phyloP scores from a whole-genome alignment of 2,113 vertebrate genomes.

The Dicerorhinus sumatrensis region DNA sequence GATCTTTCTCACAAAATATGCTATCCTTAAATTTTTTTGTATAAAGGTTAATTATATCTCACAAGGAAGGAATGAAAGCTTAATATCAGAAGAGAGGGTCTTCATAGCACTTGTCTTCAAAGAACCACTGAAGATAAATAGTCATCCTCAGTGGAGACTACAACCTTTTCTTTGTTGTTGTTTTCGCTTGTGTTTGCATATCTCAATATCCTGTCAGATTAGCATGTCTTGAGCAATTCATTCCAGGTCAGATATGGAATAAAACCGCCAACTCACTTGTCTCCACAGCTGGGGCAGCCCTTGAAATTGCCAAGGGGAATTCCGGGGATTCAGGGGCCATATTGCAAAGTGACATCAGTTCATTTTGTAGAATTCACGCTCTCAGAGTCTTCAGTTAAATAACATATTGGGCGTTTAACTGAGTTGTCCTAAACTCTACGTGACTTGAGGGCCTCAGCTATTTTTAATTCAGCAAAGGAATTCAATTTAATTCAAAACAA shows the following conservation, averaged over 20 bases:
- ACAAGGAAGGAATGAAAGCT: not conserved
- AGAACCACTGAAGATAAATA: not conserved
- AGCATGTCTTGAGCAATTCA: not conserved
- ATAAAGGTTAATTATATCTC: not conserved
- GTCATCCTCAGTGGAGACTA: not conserved
- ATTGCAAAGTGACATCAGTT: not conserved
- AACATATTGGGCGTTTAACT: not conserved
- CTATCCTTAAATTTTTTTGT: not conserved
- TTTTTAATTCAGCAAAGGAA: not conserved
- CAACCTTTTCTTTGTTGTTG: not conserved
- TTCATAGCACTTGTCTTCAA: not conserved
- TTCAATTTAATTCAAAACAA: not conserved
- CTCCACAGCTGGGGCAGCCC: not conserved
- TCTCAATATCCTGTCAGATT: not conserved
- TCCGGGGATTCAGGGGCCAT: not conserved
- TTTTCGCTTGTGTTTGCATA: not conserved
- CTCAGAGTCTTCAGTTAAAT: not conserved
- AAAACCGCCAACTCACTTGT: not conserved
- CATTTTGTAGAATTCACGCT: not conserved
- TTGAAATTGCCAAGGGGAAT: not conserved
- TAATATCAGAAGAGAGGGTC: not conserved
- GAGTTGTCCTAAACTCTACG: not conserved
- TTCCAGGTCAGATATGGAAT: not conserved
- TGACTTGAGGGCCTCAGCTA: not conserved
- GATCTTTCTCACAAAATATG: conserved; percentile 4